phyloP scores from a whole-genome alignment of 1,140 invertebrate genomes.

The Pseudomyrmex pallidus region DNA sequence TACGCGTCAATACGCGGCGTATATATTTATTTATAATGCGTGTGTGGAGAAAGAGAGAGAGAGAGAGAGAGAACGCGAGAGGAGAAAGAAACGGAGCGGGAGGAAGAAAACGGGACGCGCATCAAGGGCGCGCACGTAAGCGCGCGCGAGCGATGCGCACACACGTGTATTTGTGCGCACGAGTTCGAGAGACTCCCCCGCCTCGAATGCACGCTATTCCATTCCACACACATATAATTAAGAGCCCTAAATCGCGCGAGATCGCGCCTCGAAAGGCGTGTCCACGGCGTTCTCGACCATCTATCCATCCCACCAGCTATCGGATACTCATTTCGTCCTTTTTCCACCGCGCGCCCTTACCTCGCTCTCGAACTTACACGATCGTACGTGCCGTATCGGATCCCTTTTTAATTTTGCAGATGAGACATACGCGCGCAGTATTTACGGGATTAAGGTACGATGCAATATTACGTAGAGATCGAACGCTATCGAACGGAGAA shows the following conservation, averaged over 20 bases:
- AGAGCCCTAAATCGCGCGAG: conserved; percentile 81
- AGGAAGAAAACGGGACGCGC: conserved; percentile 10
- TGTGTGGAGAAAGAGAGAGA: conserved; percentile 46
- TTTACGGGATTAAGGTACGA: conserved; percentile 30
- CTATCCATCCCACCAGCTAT: conserved; percentile 75
- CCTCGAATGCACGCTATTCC: conserved; percentile 70
- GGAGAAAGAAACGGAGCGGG: conserved; percentile 28
- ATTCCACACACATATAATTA: conserved; percentile 79
- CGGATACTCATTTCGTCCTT: conserved; percentile 60
- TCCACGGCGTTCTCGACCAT: conserved; percentile 65
- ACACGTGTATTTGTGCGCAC: conserved; percentile 31
- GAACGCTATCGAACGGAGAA: too few relatives aligned
- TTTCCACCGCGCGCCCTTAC: neutral
- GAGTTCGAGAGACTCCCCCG: conserved; percentile 69
- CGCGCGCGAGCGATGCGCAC: conserved; percentile 38
- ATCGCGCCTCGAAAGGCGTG: conserved; percentile 78
- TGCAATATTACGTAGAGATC: neutral
- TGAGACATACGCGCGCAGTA: conserved; percentile 29
- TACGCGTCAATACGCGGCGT: conserved; percentile 75
- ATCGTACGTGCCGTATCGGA: conserved; percentile 37
- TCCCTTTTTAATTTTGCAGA: conserved; percentile 48
- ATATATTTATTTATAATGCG: conserved; percentile 80
- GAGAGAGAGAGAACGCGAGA: conserved; percentile 24
- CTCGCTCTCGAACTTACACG: conserved; percentile 64
- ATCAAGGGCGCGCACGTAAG: conserved; percentile 27